These are phyloP conservation scores for Andrena praecox DNA, from an alignment of 2,888 invertebrate species.

Conservation along the genomic window DNA sequence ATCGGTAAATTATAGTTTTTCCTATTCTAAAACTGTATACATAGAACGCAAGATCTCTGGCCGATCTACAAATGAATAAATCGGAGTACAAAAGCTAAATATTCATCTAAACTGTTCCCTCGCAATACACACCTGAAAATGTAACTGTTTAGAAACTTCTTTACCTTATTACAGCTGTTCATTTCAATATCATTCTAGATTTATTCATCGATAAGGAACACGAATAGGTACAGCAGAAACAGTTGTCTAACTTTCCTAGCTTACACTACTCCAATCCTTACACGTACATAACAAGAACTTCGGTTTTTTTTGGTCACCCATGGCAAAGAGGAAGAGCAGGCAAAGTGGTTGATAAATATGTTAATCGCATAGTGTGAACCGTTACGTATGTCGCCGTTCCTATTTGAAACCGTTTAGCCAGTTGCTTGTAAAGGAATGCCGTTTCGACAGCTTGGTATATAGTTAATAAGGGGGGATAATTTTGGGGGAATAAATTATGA, in stretches of 20 bases:
- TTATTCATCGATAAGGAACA: neutral
- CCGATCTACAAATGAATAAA: no score
- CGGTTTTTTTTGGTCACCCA: slow-evolving; percentile 11
- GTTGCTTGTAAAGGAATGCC: slow-evolving; percentile 43
- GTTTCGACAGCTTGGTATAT: neutral
- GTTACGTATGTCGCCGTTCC: slow-evolving; percentile 63
- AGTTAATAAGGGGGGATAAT: slow-evolving; percentile 12
- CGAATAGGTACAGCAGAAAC: neutral
- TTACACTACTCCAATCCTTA: neutral
- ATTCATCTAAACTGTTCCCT: neutral
- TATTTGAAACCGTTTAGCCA: slow-evolving; percentile 51
- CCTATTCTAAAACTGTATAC: no score
- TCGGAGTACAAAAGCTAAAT: no score
- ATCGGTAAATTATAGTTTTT: no score
- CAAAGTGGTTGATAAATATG: slow-evolving; percentile 69
- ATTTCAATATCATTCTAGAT: neutral
- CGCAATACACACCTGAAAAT: neutral
- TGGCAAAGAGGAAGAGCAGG: slow-evolving; percentile 1
- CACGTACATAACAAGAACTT: neutral
- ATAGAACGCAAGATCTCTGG: no score
- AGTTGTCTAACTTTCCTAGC: neutral
- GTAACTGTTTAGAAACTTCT: neutral
- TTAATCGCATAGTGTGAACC: slow-evolving; percentile 73
- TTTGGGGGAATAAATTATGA: neutral
- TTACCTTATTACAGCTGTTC: neutral